phyloP scores from a whole-genome alignment of 2,113 vertebrate genomes.

The Dipodomys spectabilis region DNA sequence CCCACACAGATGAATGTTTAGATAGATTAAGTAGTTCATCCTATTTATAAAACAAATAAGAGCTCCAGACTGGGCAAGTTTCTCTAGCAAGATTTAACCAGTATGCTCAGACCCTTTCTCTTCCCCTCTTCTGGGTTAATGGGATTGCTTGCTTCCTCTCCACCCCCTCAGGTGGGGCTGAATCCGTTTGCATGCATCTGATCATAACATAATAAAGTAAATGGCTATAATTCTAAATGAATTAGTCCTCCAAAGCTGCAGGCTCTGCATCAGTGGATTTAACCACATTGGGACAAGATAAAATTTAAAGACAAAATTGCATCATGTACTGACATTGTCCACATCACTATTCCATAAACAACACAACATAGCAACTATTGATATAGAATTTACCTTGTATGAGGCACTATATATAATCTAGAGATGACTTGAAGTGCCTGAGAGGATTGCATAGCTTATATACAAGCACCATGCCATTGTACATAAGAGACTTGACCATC shows the following conservation, averaged over 20 bases:
- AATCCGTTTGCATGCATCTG: background rate
- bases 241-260: background rate
- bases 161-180: background rate
- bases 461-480: background rate
- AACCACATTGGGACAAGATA: background rate
- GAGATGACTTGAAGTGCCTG: background rate
- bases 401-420: background rate
- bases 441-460: background rate
- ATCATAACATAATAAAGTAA: conserved; percentile 10
- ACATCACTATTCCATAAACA: background rate
- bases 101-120: background rate
- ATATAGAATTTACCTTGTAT: background rate
- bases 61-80: background rate
- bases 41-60: background rate
- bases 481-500: background rate
- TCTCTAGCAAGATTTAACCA: background rate
- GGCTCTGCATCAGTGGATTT: background rate
- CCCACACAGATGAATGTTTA: background rate
- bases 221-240: conserved; percentile 1
- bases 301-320: background rate
- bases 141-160: background rate
- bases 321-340: background rate
- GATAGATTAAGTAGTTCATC: background rate
- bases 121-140: background rate
- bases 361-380: background rate